Base-by-base conservation (phyloP, 2,888 invertebrate species). In the Ormyrus labotus region DNA sequence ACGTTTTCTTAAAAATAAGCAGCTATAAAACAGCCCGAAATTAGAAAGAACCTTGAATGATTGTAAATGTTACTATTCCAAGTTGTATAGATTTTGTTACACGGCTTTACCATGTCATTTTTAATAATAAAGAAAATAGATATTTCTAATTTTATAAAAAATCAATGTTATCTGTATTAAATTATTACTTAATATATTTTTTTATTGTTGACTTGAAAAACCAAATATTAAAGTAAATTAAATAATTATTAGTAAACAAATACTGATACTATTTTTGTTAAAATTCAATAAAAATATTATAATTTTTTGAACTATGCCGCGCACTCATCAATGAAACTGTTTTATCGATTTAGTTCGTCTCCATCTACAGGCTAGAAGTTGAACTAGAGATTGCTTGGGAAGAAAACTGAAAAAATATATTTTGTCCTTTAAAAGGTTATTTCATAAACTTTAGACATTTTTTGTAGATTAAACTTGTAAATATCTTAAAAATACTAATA, bases 1-100 rank as follows among this genome's bases (percentile, higher is more conserved):
- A 95, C 86, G 92, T 98, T 64, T 90, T 90, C 76, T 85, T 88
- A 71, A 90, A 87, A 81, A 87, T 90, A 45, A 88, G 88, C 69
- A 88, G 85, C 81, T 90, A 88, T 51, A 90, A 89, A 73, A 84
- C 89, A 10, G 86, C 86, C 64, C 90, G 87, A n/a, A 87, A 87
- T 81, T 89, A 77, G 87, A 4, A 19, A 19, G 8, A 11, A 34
- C 34, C 34, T 4, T 34, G 34, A 4, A 13, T 55, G 11, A 68
- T 7, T 11, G 58, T 34, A 34, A 7, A 55, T 51, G 48, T 11
- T 4, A 6, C 50, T 50, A 6, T 79, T 45, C 11, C 10, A 60
- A 13, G 34, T 74, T 79, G 74, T 65, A 80, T 70, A 74, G 70
- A 74, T 9, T 45, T 45, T 55, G 61, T 69, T 68, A 58, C 47